These are phyloP conservation scores for Zosterops borbonicus DNA, from an alignment of 2,113 vertebrate species.

Conservation along the genomic window DNA sequence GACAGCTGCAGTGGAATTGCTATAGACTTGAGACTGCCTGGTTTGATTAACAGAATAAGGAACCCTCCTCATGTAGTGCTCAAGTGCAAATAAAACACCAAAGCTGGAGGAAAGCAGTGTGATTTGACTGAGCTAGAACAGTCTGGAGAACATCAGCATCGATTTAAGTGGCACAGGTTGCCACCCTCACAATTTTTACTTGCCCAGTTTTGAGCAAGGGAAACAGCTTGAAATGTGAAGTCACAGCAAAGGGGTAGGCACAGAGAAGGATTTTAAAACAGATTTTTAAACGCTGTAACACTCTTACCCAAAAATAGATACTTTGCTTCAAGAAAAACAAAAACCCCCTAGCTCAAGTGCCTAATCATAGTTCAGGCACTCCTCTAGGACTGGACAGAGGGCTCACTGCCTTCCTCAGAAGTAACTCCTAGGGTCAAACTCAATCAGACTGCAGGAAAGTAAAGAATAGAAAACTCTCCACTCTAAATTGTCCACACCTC, in stretches of 20 bases:
- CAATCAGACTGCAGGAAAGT: background rate
- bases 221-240: background rate
- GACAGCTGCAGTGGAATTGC: background rate
- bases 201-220: background rate
- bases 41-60: background rate
- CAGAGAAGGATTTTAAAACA: background rate
- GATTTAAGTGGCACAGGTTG: fast-evolving
- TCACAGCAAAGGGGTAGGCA: background rate
- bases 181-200: background rate
- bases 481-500: background rate
- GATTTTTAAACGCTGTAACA: background rate
- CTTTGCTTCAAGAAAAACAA: background rate
- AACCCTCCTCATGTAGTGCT: background rate
- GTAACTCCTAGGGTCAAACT: background rate
- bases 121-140: background rate
- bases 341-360: background rate
- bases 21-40: background rate
- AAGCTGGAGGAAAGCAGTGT: background rate
- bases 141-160: fast-evolving
- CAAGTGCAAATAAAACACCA: background rate
- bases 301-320: background rate
- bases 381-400: background rate
- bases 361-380: background rate
- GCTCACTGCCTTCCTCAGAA: background rate
- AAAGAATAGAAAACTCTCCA: background rate